Percentiles rank a stretch among this genome's conserved stretches.
Evolutionary conservation across 2,113 vertebrate species (phyloP).

Genomic region (Thermophis baileyi): DNA sequence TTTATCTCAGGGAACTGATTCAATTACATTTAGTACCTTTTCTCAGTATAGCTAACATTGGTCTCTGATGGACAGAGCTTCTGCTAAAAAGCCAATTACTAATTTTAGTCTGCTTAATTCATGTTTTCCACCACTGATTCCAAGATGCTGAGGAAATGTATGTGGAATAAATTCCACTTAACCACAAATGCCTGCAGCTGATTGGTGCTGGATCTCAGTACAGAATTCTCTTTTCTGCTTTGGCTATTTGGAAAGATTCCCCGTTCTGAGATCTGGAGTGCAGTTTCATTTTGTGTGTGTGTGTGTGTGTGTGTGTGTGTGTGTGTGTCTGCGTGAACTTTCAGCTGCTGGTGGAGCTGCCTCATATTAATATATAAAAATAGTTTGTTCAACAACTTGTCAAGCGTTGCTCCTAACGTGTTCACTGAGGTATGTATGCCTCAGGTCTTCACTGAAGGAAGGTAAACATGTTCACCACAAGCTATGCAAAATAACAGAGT

Average conservation of each 20-base stretch:
- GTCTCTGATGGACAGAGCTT: not conserved
- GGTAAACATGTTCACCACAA: not conserved
- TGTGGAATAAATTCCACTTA: conserved; percentile 6
- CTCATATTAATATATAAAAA: conserved; percentile 11
- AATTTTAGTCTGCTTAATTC: conserved; percentile 28
- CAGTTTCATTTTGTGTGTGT: not conserved
- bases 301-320: not conserved
- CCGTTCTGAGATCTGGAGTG: not conserved
- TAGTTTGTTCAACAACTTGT: not conserved
- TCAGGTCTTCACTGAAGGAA: not conserved
- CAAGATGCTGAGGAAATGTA: conserved; percentile 24
- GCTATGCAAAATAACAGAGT: not conserved
- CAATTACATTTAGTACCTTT: not conserved
- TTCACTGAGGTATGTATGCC: not conserved
- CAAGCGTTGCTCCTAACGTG: not conserved
- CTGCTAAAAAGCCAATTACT: conserved; percentile 16
- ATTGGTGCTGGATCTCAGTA: conserved; percentile 20
- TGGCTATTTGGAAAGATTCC: conserved; percentile 25
- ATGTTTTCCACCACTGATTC: conserved; percentile 34
- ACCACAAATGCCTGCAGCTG: conserved; percentile 32
- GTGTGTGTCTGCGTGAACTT: not conserved
- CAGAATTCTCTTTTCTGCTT: conserved; percentile 25
- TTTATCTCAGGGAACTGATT: not conserved
- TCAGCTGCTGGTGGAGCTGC: not conserved
- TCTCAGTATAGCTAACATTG: conserved; percentile 5